phyloP scores from a whole-genome alignment of 2,113 vertebrate species.

The Garra rufa region DNA sequence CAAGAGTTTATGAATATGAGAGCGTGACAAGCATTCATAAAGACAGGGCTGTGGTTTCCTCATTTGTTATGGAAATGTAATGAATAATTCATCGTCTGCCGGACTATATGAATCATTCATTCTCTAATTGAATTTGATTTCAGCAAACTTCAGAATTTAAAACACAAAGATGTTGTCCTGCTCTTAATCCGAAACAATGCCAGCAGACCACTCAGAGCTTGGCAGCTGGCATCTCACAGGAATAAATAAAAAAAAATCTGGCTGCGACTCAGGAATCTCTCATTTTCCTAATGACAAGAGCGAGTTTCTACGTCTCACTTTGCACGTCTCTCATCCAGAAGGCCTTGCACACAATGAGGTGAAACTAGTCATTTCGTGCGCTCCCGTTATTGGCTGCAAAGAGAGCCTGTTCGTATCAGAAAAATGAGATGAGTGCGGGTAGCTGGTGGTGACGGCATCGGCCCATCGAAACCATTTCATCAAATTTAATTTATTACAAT shows the following conservation, averaged over 20 bases:
- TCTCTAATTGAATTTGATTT: constrained; percentile 59
- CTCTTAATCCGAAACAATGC: constrained; percentile 57
- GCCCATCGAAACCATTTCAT: neutral
- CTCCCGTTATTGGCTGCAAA: neutral
- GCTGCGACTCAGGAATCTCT: constrained; percentile 64
- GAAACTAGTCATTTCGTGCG: neutral
- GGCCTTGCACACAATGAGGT: constrained; percentile 17
- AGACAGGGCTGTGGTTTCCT: constrained; percentile 48
- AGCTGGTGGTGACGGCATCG: neutral
- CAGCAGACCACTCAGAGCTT: constrained; percentile 72
- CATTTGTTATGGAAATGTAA: constrained; percentile 54
- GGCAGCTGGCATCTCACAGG: constrained; percentile 56
- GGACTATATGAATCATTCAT: constrained; percentile 55
- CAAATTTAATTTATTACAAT: neutral
- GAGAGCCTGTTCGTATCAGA: neutral
- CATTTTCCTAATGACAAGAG: constrained; percentile 71
- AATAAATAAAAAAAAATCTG: constrained; percentile 63
- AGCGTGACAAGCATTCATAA: constrained; percentile 39
- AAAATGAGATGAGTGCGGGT: neutral
- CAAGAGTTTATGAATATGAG: constrained; percentile 45
- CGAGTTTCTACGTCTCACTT: constrained; percentile 40
- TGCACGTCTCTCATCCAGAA: constrained; percentile 13
- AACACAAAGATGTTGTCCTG: constrained; percentile 50
- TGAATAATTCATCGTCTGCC: constrained; percentile 61
- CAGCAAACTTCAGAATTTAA: constrained; percentile 53